A percentile compares a stretch with the other conserved stretches of the same genome.
These are phyloP conservation scores for Stegastes partitus DNA, from an alignment of 2,113 vertebrate species.

Conservation along the genomic window DNA sequence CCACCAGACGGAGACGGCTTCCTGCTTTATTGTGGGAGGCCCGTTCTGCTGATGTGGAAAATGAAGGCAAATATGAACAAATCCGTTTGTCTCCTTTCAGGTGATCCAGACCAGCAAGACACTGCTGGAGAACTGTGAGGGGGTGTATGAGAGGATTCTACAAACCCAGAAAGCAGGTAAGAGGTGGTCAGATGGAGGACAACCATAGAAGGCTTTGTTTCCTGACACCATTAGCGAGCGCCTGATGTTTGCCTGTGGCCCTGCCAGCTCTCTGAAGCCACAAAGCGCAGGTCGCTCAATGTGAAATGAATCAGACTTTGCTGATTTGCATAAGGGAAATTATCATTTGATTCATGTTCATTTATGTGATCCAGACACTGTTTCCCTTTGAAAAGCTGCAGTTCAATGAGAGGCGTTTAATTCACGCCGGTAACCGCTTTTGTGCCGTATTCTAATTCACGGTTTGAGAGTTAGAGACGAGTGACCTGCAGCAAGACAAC, in stretches of 20 bases:
- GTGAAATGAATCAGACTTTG: conserved; percentile 2
- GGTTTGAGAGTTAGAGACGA: conserved; percentile 12
- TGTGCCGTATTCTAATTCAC: conserved; percentile 41
- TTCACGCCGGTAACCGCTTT: conserved; percentile 31
- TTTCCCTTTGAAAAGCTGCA: conserved; percentile 45
- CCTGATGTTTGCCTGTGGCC: background rate
- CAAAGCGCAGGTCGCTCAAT: conserved; percentile 7
- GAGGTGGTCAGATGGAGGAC: background rate
- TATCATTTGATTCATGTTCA: conserved; percentile 48
- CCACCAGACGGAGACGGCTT: conserved; percentile 31
- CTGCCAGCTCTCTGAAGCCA: conserved; percentile 33
- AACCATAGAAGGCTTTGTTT: conserved; percentile 7
- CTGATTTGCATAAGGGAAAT: conserved; percentile 44
- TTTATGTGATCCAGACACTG: conserved; percentile 35
- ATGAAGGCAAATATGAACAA: conserved; percentile 28
- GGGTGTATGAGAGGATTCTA: conserved; percentile 91
- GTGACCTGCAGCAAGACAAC: background rate
- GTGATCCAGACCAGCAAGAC: conserved; percentile 95
- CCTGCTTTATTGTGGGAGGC: conserved; percentile 43
- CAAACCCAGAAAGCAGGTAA: conserved; percentile 93
- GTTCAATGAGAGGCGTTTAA: conserved; percentile 33
- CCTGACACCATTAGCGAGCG: background rate
- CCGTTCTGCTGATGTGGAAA: conserved; percentile 34
- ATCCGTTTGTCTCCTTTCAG: conserved; percentile 79
- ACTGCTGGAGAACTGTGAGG: conserved; percentile 90